Conservation (phyloP, 2,888 invertebrate genomes). For the Drosophila heteroneura region DNA sequence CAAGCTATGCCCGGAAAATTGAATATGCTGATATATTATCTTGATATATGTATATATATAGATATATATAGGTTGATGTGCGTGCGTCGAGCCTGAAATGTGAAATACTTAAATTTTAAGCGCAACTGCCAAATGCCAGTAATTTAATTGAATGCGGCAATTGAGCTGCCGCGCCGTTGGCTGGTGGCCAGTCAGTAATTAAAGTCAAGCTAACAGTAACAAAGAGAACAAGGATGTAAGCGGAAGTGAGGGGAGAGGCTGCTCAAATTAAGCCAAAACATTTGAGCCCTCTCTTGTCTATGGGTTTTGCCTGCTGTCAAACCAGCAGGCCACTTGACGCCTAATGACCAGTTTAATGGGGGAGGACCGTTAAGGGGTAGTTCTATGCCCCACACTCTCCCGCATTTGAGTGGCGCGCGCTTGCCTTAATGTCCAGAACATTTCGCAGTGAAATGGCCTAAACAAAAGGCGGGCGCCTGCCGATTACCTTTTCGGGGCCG, state of each 20-base stretch:
- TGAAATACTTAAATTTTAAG: slow-evolving; percentile 46
- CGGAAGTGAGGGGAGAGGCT: slow-evolving; percentile 9
- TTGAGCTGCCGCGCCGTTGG: slow-evolving; percentile 35
- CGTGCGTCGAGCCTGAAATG: slow-evolving; percentile 12
- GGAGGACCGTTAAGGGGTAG: slow-evolving; percentile 13
- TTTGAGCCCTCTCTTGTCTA: slow-evolving; percentile 54
- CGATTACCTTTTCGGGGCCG: slow-evolving; percentile 70
- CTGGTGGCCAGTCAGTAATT: slow-evolving; percentile 65
- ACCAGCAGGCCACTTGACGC: slow-evolving; percentile 74
- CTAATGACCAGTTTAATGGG: slow-evolving; percentile 77
- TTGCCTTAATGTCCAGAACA: slow-evolving; percentile 64
- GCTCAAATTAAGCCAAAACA: slow-evolving; percentile 74
- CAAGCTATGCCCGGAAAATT: slow-evolving; percentile 10
- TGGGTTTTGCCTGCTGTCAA: slow-evolving; percentile 47
- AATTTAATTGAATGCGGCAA: slow-evolving; percentile 69
- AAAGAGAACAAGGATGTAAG: neutral
- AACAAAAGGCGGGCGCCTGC: slow-evolving; percentile 51
- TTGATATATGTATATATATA: neutral
- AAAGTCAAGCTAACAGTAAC: slow-evolving; percentile 52
- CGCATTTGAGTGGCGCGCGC: slow-evolving; percentile 36
- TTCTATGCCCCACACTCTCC: neutral
- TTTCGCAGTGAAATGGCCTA: slow-evolving; percentile 73
- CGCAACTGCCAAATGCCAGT: slow-evolving; percentile 50
- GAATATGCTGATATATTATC: neutral
- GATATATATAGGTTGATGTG: neutral